Conservation (phyloP, 2,888 invertebrate species). For the Cordilura impudica region DNA sequence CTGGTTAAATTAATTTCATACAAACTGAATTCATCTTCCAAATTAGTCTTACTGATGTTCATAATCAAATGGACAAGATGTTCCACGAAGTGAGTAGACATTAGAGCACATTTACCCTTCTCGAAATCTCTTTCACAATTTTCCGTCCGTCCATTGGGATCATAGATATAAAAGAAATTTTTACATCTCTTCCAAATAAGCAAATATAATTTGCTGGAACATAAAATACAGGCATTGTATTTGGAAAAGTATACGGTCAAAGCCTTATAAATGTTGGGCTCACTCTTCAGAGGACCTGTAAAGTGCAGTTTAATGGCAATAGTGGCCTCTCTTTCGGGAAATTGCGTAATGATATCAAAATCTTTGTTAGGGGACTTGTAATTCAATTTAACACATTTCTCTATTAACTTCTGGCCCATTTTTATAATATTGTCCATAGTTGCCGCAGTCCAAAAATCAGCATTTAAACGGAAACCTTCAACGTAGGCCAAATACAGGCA, state of each 20-base stretch:
- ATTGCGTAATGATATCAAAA: constrained; percentile 73
- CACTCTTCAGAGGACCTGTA: constrained; percentile 67
- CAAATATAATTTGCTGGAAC: constrained; percentile 68
- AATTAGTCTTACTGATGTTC: constrained; percentile 67
- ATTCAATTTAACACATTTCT: constrained; percentile 65
- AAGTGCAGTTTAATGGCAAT: constrained; percentile 70
- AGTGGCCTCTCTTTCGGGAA: constrained; percentile 69
- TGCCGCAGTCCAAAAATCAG: constrained; percentile 72
- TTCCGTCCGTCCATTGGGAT: constrained; percentile 78
- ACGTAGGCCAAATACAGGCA: constrained; percentile 72
- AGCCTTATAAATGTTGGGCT: constrained; percentile 72
- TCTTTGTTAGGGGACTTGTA: constrained; percentile 68
- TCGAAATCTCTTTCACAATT: constrained; percentile 69
- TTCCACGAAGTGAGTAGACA: constrained; percentile 70
- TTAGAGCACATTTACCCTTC: constrained; percentile 80
- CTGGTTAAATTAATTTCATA: constrained; percentile 71
- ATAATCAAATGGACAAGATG: constrained; percentile 74
- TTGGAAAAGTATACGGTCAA: constrained; percentile 71
- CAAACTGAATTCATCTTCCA: constrained; percentile 69
- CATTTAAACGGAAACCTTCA: constrained; percentile 71
- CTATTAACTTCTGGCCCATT: constrained; percentile 67
- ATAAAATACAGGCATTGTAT: constrained; percentile 70
- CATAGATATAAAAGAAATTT: constrained; percentile 81
- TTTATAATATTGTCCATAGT: constrained; percentile 71
- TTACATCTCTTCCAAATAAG: constrained; percentile 80